A percentile compares a stretch with the other conserved stretches of the same genome.
phyloP scores from a whole-genome alignment of 2,113 vertebrate genomes.

The Marcusenius ussheri region DNA sequence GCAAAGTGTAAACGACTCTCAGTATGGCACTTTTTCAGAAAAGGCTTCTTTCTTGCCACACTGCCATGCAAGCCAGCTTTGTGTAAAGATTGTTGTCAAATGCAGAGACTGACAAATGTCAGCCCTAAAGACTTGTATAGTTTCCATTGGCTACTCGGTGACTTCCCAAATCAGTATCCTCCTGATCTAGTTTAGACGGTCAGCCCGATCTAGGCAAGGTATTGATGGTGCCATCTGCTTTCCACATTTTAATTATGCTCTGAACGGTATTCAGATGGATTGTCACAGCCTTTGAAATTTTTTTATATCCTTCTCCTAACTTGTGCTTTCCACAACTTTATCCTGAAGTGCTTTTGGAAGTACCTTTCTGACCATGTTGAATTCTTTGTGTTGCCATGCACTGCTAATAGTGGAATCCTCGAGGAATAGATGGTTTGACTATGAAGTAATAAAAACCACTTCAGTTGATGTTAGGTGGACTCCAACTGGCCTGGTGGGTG shows the following conservation, averaged over 20 bases:
- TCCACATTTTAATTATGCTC: background rate
- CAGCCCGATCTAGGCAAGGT: background rate
- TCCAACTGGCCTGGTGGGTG: background rate
- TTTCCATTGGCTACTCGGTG: background rate
- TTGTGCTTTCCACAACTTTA: background rate
- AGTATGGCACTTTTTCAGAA: background rate
- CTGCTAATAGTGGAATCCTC: background rate
- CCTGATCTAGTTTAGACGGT: background rate
- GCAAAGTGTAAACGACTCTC: background rate
- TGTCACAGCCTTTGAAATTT: background rate
- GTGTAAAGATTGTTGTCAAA: background rate
- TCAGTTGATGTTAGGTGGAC: background rate
- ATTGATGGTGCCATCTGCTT: background rate
- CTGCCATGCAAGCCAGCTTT: background rate
- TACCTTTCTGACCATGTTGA: background rate
- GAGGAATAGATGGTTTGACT: background rate
- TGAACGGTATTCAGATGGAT: background rate
- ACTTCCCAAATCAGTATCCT: background rate
- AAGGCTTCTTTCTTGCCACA: background rate
- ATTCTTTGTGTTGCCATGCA: background rate
- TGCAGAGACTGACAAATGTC: background rate
- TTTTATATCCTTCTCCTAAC: background rate
- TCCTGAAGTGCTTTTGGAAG: background rate
- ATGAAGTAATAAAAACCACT: background rate
- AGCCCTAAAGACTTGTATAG: background rate